A percentile compares a stretch with the other conserved stretches of the same genome.
phyloP scores from a whole-genome alignment of 1,140 invertebrate genomes.

The Achroia grisella region DNA sequence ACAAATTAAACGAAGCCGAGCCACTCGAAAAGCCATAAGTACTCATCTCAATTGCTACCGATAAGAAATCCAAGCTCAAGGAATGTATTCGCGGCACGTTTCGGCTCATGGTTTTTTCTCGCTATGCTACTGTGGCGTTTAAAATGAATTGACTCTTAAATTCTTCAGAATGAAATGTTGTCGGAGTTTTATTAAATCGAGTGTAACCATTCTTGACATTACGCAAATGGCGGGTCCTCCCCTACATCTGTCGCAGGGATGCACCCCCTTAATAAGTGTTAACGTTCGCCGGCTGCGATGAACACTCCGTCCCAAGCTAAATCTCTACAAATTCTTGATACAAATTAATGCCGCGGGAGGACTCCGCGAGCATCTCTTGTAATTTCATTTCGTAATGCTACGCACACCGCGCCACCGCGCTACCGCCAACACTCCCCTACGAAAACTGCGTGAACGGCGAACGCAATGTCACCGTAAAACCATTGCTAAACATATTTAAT shows the following conservation, averaged over 20 bases:
- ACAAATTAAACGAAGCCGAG: slow-evolving; percentile 73
- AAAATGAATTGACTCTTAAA: slow-evolving; percentile 72
- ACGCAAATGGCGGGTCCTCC: slow-evolving; percentile 70
- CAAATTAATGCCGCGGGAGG: slow-evolving; percentile 66
- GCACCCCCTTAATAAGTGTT: slow-evolving; percentile 73
- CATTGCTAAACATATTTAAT: no score
- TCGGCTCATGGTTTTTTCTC: slow-evolving; percentile 66
- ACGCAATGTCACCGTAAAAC: no score
- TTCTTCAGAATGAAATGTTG: slow-evolving; percentile 70
- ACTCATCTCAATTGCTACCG: slow-evolving; percentile 72
- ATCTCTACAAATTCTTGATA: slow-evolving; percentile 73
- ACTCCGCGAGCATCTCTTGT: slow-evolving; percentile 51
- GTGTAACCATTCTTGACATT: slow-evolving; percentile 71
- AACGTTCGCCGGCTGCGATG: slow-evolving; percentile 68
- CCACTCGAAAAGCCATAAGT: slow-evolving; percentile 73
- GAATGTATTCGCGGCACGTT: slow-evolving; percentile 69
- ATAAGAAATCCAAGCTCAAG: slow-evolving; percentile 70
- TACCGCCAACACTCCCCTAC: neutral
- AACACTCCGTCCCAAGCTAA: slow-evolving; percentile 62
- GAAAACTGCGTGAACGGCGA: no score
- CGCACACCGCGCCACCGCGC: slow-evolving; percentile 21
- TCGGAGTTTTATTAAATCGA: slow-evolving; percentile 73
- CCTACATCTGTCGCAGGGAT: slow-evolving; percentile 71
- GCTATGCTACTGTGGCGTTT: slow-evolving; percentile 59
- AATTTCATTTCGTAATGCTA: slow-evolving; percentile 61